Percentiles rank a stretch among this genome's conserved stretches.
phyloP scores from a whole-genome alignment of 2,797 vertebrate species.

The Chelon auratus region DNA sequence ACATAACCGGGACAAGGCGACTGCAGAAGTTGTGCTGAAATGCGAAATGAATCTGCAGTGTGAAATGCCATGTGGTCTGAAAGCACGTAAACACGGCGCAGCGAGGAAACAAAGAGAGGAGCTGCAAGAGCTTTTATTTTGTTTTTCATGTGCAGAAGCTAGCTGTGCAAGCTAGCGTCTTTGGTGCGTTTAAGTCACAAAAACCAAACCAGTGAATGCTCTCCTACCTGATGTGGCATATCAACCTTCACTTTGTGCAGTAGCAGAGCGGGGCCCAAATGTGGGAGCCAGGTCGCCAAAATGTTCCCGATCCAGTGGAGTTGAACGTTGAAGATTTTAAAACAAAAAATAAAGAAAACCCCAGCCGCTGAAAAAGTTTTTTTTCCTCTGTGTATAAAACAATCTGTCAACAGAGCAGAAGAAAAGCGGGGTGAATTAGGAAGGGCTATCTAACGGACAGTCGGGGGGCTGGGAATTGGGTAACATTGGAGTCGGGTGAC shows the following conservation, averaged over 20 bases:
- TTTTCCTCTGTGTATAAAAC: conserved; percentile 55
- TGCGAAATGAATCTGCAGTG: conserved; percentile 26
- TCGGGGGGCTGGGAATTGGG: background rate
- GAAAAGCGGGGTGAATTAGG: conserved; percentile 59
- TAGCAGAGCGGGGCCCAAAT: conserved; percentile 42
- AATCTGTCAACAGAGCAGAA: conserved; percentile 75
- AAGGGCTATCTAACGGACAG: conserved; percentile 48
- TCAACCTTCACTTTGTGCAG: conserved; percentile 70
- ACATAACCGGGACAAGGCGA: conserved; percentile 31
- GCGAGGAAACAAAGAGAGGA: conserved; percentile 47
- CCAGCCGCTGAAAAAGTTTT: conserved; percentile 64
- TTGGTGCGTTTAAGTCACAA: background rate
- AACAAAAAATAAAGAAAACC: conserved; percentile 33
- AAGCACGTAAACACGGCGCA: conserved; percentile 28
- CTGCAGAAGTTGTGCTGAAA: conserved; percentile 47
- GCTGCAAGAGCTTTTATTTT: conserved; percentile 2
- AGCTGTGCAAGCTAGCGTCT: conserved; percentile 37
- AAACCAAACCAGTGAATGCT: background rate
- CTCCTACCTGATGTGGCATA: conserved; percentile 82
- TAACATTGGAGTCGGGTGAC: conserved; percentile 33
- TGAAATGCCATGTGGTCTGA: conserved; percentile 45
- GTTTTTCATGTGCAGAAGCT: conserved; percentile 27
- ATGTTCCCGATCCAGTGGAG: conserved; percentile 47
- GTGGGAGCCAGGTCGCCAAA: conserved; percentile 55
- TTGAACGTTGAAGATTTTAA: conserved; percentile 48